These are phyloP conservation scores for Orientallactaga bullata DNA, from an alignment of 2,113 vertebrate genomes.

Conservation along the genomic window DNA sequence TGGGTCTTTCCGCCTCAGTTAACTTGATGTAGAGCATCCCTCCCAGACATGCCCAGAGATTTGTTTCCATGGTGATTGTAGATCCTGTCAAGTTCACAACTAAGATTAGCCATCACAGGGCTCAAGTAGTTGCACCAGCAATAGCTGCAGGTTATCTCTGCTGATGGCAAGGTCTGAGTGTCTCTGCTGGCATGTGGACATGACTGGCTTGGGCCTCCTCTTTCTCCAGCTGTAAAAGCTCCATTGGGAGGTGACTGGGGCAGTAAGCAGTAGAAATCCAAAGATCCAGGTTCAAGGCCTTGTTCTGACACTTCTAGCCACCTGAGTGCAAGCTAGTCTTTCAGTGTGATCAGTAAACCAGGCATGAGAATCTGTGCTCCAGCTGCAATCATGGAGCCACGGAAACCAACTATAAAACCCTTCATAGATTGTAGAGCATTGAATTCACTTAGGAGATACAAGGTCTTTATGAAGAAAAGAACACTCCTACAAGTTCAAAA, in stretches of 20 bases:
- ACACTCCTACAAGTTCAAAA: too few species aligned
- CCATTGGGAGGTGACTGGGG: background rate
- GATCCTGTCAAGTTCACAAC: too few species aligned
- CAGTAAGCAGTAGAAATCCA: background rate
- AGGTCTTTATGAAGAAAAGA: background rate
- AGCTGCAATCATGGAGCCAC: background rate
- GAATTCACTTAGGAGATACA: background rate
- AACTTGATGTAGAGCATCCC: too few species aligned
- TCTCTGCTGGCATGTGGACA: background rate
- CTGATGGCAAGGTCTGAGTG: background rate
- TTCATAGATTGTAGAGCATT: background rate
- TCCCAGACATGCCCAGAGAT: too few species aligned
- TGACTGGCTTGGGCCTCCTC: background rate
- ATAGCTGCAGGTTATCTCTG: background rate
- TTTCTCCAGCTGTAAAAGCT: background rate
- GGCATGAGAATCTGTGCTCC: background rate
- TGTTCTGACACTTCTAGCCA: background rate
- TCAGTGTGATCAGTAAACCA: background rate
- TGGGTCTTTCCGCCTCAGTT: too few species aligned
- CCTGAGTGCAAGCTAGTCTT: background rate
- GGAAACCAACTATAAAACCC: background rate
- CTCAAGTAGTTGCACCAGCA: too few species aligned
- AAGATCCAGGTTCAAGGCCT: background rate
- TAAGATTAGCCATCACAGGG: too few species aligned
- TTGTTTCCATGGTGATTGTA: too few species aligned